phyloP scores from a whole-genome alignment of 2,888 invertebrate genomes.

The Helicoverpa assulta region DNA sequence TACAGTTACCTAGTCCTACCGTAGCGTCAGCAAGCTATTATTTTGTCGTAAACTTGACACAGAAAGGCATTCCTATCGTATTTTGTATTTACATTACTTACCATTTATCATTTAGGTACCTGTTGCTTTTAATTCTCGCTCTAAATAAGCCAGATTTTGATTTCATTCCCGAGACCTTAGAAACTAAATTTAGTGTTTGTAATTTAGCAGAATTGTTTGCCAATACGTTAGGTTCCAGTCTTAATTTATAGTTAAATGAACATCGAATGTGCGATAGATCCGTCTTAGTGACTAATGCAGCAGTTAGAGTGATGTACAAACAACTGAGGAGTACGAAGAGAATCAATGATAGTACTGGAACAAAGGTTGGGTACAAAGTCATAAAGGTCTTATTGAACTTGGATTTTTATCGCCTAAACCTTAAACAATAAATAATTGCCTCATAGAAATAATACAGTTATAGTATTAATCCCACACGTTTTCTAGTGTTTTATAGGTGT shows the following conservation, averaged over 20 bases:
- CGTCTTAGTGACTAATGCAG: constrained; percentile 33
- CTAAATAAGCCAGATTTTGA: constrained; percentile 13
- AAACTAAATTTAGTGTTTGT: constrained; percentile 27
- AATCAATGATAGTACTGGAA: constrained; percentile 17
- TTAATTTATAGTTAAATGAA: constrained; percentile 44
- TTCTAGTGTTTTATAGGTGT: neutral
- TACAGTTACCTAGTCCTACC: too few relatives aligned
- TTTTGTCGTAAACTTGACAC: too few relatives aligned
- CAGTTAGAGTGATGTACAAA: constrained; percentile 24
- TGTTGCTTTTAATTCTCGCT: constrained; percentile 26
- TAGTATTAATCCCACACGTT: neutral
- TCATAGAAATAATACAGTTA: neutral
- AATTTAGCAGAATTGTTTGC: constrained; percentile 8
- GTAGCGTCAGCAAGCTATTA: too few relatives aligned
- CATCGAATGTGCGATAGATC: constrained; percentile 27
- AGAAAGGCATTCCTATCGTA: too few relatives aligned
- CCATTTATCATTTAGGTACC: neutral
- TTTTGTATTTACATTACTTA: too few relatives aligned
- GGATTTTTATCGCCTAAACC: too few relatives aligned
- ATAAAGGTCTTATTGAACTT: neutral
- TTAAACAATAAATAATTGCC: too few relatives aligned
- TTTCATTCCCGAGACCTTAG: constrained; percentile 8
- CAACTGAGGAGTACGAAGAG: neutral
- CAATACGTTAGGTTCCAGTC: constrained; percentile 29
- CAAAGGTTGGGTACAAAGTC: neutral